Conservation (phyloP, 2,113 vertebrate genomes). For the Cardinalis cardinalis region DNA sequence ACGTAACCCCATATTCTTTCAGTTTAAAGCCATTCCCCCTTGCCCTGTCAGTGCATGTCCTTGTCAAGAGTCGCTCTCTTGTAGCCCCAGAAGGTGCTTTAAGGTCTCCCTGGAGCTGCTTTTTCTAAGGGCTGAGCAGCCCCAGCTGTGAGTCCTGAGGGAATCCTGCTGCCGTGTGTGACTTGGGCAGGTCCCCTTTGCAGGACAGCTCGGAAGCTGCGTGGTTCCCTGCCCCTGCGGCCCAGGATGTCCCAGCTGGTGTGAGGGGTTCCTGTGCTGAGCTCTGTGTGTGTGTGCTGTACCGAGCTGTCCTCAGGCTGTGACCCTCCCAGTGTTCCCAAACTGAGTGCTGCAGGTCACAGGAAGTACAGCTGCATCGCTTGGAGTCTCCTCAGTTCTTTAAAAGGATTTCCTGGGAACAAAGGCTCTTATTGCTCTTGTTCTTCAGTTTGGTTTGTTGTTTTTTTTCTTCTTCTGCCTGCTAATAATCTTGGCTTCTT, state of each 20-base stretch:
- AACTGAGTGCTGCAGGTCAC: not conserved
- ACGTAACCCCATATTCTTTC: not conserved
- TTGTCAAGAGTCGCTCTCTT: not conserved
- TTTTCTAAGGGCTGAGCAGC: not conserved
- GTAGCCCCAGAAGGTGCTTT: not conserved
- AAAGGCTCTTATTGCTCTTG: not conserved
- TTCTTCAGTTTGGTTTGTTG: not conserved
- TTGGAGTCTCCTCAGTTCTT: not conserved
- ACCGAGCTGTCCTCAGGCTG: fast-evolving
- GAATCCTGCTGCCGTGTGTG: fast-evolving
- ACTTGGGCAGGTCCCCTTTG: fast-evolving
- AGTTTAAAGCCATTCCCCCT: not conserved
- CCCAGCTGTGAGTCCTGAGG: not conserved
- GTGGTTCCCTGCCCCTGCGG: not conserved
- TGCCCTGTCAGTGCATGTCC: not conserved
- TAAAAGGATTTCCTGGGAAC: constrained; percentile 20
- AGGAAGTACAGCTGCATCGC: not conserved
- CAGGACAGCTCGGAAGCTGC: fast-evolving
- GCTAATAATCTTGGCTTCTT: not conserved
- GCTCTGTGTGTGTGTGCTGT: not conserved
- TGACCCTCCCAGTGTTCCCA: not conserved
- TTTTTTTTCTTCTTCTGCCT: not conserved
- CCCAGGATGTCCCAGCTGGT: not conserved
- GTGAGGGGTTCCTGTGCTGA: not conserved
- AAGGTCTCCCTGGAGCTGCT: not conserved